phyloP scores from a whole-genome alignment of 2,888 invertebrate species.

The Pyrochroa serraticornis region DNA sequence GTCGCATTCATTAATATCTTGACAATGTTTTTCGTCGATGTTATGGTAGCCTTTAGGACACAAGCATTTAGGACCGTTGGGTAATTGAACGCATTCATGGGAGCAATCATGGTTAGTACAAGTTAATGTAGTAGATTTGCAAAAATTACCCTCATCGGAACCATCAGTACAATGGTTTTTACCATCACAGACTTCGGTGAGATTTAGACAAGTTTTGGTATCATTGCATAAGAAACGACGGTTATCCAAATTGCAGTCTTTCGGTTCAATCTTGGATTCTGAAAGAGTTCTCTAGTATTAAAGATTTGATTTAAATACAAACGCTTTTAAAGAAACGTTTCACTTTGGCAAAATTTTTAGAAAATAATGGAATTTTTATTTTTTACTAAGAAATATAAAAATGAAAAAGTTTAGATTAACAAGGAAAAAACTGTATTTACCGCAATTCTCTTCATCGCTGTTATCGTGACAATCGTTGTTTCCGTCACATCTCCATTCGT shows the following conservation, averaged over 20 bases:
- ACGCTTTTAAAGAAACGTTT: too few relatives aligned
- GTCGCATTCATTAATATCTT: conserved; percentile 71
- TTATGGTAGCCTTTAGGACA: conserved; percentile 61
- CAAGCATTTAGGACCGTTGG: conserved; percentile 63
- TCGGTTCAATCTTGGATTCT: conserved; percentile 38
- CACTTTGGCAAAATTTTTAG: too few relatives aligned
- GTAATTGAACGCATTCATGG: conserved; percentile 57
- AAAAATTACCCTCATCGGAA: conserved; percentile 65
- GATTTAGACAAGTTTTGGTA: conserved; percentile 62
- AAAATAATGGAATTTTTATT: too few relatives aligned
- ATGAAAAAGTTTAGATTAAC: neutral
- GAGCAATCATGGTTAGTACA: conserved; percentile 56
- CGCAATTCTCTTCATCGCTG: conserved; percentile 62
- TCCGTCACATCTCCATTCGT: conserved; percentile 64
- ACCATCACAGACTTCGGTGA: conserved; percentile 63
- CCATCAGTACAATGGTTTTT: conserved; percentile 65
- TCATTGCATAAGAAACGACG: conserved; percentile 63
- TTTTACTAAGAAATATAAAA: neutral
- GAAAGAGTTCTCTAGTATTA: neutral
- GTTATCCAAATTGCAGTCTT: conserved; percentile 59
- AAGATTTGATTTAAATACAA: too few relatives aligned
- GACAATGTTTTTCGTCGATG: conserved; percentile 57
- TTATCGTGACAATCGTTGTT: conserved; percentile 65
- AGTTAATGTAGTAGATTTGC: conserved; percentile 46
- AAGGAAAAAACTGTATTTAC: conserved; percentile 51